A percentile compares a stretch with the other conserved stretches of the same genome.
These are phyloP conservation scores for Anniella stebbinsi DNA, from an alignment of 2,797 vertebrate genomes.

Conservation along the genomic window DNA sequence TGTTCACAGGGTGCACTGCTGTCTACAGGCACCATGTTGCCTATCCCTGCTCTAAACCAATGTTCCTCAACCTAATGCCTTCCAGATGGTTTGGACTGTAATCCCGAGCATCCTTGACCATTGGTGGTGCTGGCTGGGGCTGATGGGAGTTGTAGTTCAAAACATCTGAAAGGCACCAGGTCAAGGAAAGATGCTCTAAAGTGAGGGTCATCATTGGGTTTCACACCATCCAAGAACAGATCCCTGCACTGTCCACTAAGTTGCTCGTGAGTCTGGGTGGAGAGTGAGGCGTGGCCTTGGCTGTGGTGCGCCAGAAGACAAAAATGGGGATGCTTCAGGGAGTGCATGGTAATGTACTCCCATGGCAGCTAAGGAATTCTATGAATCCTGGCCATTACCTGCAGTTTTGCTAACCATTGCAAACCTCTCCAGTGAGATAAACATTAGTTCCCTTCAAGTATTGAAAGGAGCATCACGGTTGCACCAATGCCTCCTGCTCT, in stretches of 20 bases:
- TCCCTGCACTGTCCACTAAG: background rate
- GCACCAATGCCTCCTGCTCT: background rate
- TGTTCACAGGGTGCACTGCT: too few species aligned
- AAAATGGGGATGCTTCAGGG: background rate
- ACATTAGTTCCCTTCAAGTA: background rate
- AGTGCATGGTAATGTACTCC: background rate
- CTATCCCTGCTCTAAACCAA: too few species aligned
- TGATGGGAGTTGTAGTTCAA: too few species aligned
- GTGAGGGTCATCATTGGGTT: background rate
- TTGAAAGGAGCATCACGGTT: background rate
- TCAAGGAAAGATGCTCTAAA: too few species aligned
- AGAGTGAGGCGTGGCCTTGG: background rate
- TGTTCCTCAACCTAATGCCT: too few species aligned
- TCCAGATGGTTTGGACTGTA: too few species aligned
- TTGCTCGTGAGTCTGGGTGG: background rate
- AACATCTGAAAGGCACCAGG: too few species aligned
- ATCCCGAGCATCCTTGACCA: too few species aligned
- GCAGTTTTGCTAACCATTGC: background rate
- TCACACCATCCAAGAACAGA: background rate
- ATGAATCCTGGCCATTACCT: background rate
- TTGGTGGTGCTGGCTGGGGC: too few species aligned
- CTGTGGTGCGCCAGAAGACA: background rate
- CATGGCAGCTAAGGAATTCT: background rate
- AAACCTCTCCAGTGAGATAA: background rate
- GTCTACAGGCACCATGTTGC: too few species aligned